Evolutionary conservation across 2,797 vertebrate species (phyloP).

Genomic region (Pteronotus mesoamericanus): DNA sequence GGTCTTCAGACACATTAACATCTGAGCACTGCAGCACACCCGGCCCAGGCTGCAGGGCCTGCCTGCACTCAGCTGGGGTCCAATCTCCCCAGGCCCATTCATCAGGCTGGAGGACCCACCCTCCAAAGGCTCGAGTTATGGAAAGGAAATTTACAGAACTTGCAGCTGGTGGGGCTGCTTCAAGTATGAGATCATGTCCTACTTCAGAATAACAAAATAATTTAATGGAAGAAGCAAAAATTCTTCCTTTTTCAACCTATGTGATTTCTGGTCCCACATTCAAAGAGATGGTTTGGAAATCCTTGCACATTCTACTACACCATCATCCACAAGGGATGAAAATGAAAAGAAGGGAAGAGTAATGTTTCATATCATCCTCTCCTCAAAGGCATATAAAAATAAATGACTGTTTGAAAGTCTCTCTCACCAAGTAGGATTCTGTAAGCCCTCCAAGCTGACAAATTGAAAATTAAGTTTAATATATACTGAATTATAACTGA

Average conservation of each 20-base stretch:
- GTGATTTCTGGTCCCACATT: not conserved
- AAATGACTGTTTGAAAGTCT: not conserved
- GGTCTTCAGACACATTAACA: not conserved
- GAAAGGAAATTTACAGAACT: not conserved
- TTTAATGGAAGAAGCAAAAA: not conserved
- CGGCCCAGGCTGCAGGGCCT: not conserved
- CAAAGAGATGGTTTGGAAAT: not conserved
- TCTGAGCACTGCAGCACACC: not conserved
- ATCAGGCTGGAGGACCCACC: not conserved
- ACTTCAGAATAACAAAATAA: not conserved
- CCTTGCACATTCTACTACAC: not conserved
- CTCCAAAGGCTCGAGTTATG: not conserved
- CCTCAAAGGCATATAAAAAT: not conserved
- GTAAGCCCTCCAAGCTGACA: not conserved
- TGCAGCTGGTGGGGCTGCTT: not conserved
- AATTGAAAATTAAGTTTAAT: not conserved
- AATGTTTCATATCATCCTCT: not conserved
- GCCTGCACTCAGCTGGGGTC: not conserved
- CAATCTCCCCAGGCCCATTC: not conserved
- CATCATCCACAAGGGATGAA: not conserved
- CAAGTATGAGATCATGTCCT: not conserved
- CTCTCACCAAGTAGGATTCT: not conserved
- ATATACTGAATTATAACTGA: not conserved
- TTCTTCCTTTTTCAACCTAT: not conserved
- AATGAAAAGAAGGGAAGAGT: not conserved